Evolutionary conservation across 2,797 vertebrate species (phyloP), one percentile per base, ranked within the genome.

Genomic region (Alfaro cultratus): DNA sequence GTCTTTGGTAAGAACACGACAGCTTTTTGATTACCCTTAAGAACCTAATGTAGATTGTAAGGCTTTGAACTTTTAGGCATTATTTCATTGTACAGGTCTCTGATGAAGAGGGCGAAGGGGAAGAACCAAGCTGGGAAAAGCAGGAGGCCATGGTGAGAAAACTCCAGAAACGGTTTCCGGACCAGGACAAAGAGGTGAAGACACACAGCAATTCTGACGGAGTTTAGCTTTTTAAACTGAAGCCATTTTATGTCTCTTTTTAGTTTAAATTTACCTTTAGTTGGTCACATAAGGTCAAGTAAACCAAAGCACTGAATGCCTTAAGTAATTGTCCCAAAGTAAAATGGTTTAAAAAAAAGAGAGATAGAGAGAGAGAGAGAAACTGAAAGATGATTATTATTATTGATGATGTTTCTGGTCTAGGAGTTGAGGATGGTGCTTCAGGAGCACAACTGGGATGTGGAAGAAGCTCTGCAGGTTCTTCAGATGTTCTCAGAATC

Each of bases 401-500:
- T 10, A 18, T 74, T 72, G 12, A 75, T 67, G 34, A 57, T 76
- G 26, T 80, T 72, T 85, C 86, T 92, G 87, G 12, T 86, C 74
- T 87, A 99, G 98, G 97, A 98, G 88, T 94, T 99, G 82, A 96
- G 97, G 85, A 94, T 96, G 64, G 97, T 99, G 70, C 96, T 99
- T 83, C 92, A 96, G 87, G 96, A 98, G 67, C 98, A 99, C 76
- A 95, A 97, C 78, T 99, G 98, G 98, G 96, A 97, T 84, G 96
- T 94, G 83, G 92, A 95, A 15, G 97, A 98, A 82, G 96, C 98
- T 68, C 90, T 97, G 89, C 97, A 97, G 77, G 96, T 96, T 78
- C 93, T 99, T 45, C 95, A 94, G 80, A 91, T 97, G 80, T 98
- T 99, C 94, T 96, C 97, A 51, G 96, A 97, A 41, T 76, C 93